A percentile compares a stretch with the other conserved stretches of the same genome.
Evolutionary conservation across 37 sponge, comb jelly and placozoan genomes (phyloP).

Genomic region (Aplysina aerophoba): DNA sequence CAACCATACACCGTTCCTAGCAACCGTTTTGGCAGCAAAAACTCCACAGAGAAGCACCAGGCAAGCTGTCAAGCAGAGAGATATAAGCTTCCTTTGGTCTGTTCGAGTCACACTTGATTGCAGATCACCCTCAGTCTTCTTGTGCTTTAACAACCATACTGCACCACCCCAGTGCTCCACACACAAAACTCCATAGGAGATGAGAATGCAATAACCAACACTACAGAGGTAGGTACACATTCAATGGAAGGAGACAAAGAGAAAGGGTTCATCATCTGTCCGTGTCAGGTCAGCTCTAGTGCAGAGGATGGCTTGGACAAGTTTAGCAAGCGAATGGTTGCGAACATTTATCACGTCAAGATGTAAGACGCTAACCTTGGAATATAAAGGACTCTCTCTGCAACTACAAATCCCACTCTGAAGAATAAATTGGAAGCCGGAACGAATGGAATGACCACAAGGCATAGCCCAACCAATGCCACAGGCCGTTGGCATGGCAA

Average conservation of each 20-base stretch:
- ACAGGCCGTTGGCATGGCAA: conserved; percentile 10
- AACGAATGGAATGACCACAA: conserved; percentile 73
- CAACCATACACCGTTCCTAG: conserved; percentile 77
- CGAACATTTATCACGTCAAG: no score
- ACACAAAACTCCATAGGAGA: conserved; percentile 51
- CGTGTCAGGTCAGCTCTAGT: no score
- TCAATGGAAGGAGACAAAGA: not conserved
- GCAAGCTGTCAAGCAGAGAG: not conserved
- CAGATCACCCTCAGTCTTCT: no score
- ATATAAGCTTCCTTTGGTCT: not conserved
- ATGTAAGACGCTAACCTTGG: not conserved
- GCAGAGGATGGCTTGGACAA: no score
- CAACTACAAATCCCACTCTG: conserved; percentile 91
- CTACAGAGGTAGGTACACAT: conserved; percentile 31
- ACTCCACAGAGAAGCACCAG: conserved; percentile 37
- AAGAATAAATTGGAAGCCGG: conserved; percentile 90
- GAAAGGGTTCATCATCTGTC: not conserved
- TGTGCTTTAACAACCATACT: no score
- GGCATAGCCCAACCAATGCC: conserved; percentile 39
- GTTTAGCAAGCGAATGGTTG: no score
- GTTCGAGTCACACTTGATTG: no score
- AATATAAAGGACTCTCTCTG: conserved; percentile 84
- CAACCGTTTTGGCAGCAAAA: conserved; percentile 59
- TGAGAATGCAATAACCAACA: conserved; percentile 75
- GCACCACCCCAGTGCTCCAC: no score